Evolutionary conservation across 2,888 invertebrate genomes (phyloP), one percentile per base, ranked within the genome.

Genomic region (Drosophila picticornis): DNA sequence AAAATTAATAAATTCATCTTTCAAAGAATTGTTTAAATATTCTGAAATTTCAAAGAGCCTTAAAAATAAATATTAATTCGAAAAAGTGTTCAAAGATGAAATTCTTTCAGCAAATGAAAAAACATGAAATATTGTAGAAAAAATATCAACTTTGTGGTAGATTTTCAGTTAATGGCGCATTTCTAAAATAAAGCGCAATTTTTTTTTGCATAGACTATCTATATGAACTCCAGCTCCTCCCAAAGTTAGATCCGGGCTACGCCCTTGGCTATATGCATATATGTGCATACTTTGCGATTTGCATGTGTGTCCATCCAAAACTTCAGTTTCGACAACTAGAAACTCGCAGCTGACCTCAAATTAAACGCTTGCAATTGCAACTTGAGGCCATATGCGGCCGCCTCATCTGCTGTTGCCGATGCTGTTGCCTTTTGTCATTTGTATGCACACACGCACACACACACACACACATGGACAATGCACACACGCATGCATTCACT

Each of bases 311-410:
- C 25, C 46, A 46, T 27, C 22, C 38, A 29, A 53, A 50, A 29
- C 25, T 11, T 38, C 63, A 72, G 40, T 31, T 29, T 29, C 48
- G n/a, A 38, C 56, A 56, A 38, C 36, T 38, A 19, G 56, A 27
- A 56, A 56, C 38, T 38, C 38, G 60, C 34, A 48, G 62, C 76
- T 71, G 74, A 87, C 80, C 84, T 84, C 77, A 84, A 87, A 83
- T 87, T 79, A 82, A 87, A 82, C 84, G 74, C 72, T 74, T 74
- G 74, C 87, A 81, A 83, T 83, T 84, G 72, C 79, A 84, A 72
- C 84, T 84, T 81, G 68, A 79, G 76, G 65, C 65, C 69, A 61
- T 57, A 48, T 68, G 76, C 63, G 76, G 75, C 36, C 10, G 10
- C 13, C 27, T 40, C 46, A 46, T 46, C 46, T 40, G 55, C 61